Evolutionary conservation across 2,888 invertebrate genomes (phyloP).

Genomic region (Cryptus viduatorius): DNA sequence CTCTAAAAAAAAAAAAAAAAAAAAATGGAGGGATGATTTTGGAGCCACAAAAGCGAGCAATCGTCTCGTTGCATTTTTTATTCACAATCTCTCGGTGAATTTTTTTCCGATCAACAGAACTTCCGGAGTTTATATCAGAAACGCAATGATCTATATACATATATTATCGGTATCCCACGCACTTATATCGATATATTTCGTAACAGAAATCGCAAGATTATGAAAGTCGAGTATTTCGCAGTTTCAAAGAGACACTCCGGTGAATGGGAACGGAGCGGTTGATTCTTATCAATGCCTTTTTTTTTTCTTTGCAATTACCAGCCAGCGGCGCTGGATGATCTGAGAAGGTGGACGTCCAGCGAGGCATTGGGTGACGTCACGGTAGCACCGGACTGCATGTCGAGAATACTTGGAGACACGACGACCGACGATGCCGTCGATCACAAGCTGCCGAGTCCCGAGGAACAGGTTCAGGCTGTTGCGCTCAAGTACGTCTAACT

Average conservation of each 20-base stretch:
- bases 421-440: constrained; percentile 91
- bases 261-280: constrained; percentile 57
- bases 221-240: too few relatives aligned
- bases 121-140: too few relatives aligned
- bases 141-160: too few relatives aligned
- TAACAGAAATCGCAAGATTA: too few relatives aligned
- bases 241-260: not conserved
- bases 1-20: too few relatives aligned
- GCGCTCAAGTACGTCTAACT: constrained; percentile 90
- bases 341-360: constrained; percentile 94
- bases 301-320: constrained; percentile 81
- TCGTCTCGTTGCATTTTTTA: too few relatives aligned
- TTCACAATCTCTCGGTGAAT: too few relatives aligned
- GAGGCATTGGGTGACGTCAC: constrained; percentile 94
- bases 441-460: constrained; percentile 94
- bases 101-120: too few relatives aligned
- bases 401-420: constrained; percentile 88
- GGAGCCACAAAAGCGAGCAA: too few relatives aligned
- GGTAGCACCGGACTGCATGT: constrained; percentile 91
- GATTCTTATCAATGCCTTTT: constrained; percentile 29
- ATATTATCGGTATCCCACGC: too few relatives aligned
- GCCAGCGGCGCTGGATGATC: constrained; percentile 93
- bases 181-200: too few relatives aligned
- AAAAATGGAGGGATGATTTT: too few relatives aligned
- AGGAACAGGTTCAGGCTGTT: constrained; percentile 93